phyloP scores from a whole-genome alignment of 2,113 vertebrate genomes.

The Ochotona curzoniae region DNA sequence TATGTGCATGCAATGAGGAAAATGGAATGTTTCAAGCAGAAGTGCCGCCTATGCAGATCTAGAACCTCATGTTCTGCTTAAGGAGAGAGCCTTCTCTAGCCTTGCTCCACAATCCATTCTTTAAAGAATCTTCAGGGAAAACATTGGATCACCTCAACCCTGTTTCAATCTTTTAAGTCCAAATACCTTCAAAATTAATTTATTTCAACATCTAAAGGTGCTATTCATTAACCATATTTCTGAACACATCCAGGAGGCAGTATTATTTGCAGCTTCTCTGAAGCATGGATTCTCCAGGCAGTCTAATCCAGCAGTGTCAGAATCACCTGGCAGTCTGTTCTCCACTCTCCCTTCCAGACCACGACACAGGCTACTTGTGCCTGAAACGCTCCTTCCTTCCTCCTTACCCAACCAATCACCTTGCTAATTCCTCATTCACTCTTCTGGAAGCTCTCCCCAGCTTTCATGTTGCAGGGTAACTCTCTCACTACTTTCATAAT shows the following conservation, averaged over 20 bases:
- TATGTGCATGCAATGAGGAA: too few relatives aligned
- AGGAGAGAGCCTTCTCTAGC: not conserved
- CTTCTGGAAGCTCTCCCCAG: conserved; percentile 15
- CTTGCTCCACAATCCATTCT: not conserved
- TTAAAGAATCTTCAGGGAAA: conserved; percentile 51
- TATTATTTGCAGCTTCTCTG: not conserved
- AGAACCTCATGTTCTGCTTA: too few relatives aligned
- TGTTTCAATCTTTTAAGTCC: conserved; percentile 11
- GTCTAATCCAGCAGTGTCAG: not conserved
- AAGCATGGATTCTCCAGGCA: not conserved
- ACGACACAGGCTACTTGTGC: not conserved
- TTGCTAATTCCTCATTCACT: not conserved
- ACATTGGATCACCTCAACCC: not conserved
- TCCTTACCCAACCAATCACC: not conserved
- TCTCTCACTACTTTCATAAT: not conserved
- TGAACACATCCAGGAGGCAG: not conserved
- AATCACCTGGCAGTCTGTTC: not conserved
- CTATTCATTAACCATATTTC: not conserved
- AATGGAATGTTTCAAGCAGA: too few relatives aligned
- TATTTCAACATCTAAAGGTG: not conserved
- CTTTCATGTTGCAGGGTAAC: not conserved
- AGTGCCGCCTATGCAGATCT: too few relatives aligned
- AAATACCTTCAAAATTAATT: conserved; percentile 35
- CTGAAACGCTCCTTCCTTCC: not conserved
- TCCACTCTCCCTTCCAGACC: not conserved